Percentiles rank a stretch among this genome's conserved stretches.
Evolutionary conservation across 2,113 vertebrate species (phyloP).

Genomic region (Gallinago undulata): DNA sequence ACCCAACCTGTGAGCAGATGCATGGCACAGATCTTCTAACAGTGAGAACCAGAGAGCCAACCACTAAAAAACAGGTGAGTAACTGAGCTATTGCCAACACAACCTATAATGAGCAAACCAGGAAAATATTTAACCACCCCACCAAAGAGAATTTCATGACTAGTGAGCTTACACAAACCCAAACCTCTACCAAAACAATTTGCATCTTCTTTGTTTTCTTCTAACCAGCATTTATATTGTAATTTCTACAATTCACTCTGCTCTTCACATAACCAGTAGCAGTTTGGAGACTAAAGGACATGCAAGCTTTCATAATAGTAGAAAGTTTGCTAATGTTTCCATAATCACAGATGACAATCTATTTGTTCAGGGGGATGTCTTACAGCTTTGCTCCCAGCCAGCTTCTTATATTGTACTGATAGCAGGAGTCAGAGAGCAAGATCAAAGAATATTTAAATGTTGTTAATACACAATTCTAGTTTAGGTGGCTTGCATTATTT

Average conservation of each 20-base stretch:
- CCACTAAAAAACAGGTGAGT: background rate
- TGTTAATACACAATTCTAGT: background rate
- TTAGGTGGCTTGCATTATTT: constrained; percentile 46
- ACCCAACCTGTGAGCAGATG: background rate
- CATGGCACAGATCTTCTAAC: background rate
- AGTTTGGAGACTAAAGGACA: background rate
- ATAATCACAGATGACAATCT: background rate
- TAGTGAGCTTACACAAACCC: background rate
- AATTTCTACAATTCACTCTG: background rate
- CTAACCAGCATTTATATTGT: background rate
- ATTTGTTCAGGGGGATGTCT: background rate
- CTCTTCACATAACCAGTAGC: background rate
- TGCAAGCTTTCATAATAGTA: background rate
- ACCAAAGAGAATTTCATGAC: background rate
- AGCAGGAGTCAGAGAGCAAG: background rate
- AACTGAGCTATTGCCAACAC: background rate
- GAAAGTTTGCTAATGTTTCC: background rate
- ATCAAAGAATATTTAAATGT: constrained; percentile 32
- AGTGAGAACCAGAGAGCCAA: background rate
- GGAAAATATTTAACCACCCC: background rate
- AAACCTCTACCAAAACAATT: background rate
- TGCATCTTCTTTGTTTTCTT: background rate
- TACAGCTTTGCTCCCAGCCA: background rate
- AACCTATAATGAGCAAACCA: background rate
- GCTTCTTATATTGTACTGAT: background rate